Conservation (phyloP, 1,140 invertebrate genomes). For the Drosophila tani region DNA sequence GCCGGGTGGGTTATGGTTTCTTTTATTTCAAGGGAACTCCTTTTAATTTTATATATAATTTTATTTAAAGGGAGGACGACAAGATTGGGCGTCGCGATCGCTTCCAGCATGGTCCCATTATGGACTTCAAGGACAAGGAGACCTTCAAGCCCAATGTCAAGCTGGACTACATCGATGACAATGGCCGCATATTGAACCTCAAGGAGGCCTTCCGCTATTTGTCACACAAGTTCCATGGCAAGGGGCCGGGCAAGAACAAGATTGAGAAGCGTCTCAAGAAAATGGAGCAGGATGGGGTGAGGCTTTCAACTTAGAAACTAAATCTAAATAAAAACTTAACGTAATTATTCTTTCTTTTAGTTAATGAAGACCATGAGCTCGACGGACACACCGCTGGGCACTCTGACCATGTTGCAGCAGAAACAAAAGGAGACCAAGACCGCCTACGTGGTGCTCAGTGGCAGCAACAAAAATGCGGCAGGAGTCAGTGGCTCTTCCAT, state of each 20-base stretch:
- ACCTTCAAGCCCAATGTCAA: constrained; percentile 98
- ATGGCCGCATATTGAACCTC: constrained; percentile 93
- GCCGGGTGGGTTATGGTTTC: constrained; percentile 87
- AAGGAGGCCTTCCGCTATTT: constrained; percentile 99
- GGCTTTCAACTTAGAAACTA: constrained; percentile 40
- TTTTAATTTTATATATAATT: not conserved
- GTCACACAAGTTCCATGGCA: constrained; percentile 99
- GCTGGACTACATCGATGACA: constrained; percentile 98
- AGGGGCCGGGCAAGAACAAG: constrained; percentile 99
- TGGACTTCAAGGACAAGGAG: constrained; percentile 97
- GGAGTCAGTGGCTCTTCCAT: constrained; percentile 69
- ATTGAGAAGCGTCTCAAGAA: constrained; percentile 98
- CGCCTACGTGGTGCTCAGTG: constrained; percentile 97
- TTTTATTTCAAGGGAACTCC: not conserved
- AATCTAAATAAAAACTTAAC: not conserved
- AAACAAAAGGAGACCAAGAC: constrained; percentile 99
- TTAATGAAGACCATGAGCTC: constrained; percentile 99
- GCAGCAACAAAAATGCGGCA: constrained; percentile 88
- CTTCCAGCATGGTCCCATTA: constrained; percentile 93
- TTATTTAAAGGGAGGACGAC: constrained; percentile 91
- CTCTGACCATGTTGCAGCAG: constrained; percentile 96
- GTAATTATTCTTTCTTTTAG: constrained; percentile 86
- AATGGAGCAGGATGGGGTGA: constrained; percentile 95
- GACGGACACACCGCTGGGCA: constrained; percentile 98
- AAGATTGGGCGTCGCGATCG: constrained; percentile 90